Evolutionary conservation across 2,113 vertebrate genomes (phyloP).

Genomic region (Mustela lutreola): DNA sequence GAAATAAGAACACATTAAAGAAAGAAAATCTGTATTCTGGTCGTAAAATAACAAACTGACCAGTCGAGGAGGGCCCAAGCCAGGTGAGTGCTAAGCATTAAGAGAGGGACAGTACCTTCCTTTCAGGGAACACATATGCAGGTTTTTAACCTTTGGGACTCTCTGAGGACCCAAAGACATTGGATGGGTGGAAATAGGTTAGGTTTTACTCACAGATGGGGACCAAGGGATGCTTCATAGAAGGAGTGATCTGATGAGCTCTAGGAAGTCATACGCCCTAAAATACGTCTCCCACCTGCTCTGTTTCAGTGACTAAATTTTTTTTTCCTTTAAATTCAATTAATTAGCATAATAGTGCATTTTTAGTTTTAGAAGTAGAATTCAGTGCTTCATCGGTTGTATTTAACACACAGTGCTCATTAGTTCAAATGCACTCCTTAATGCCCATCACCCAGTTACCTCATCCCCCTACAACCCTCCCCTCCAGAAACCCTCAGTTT

Average conservation of each 20-base stretch:
- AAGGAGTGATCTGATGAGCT: neutral
- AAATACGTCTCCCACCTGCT: neutral
- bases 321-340: neutral
- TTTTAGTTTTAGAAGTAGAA: neutral
- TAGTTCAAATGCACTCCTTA: too few relatives aligned
- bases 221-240: neutral
- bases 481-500: too few relatives aligned
- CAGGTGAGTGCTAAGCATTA: constrained; percentile 4
- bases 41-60: neutral
- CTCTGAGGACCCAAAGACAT: neutral
- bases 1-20: neutral
- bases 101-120: neutral
- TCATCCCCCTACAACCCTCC: too few relatives aligned
- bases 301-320: neutral
- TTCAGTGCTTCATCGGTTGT: neutral
- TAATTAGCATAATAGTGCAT: neutral
- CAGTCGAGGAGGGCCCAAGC: neutral
- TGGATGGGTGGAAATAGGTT: neutral
- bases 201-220: neutral
- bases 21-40: neutral
- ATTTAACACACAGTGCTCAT: neutral
- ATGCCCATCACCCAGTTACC: too few relatives aligned
- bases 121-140: neutral
- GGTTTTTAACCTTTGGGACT: neutral
- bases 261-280: neutral